Percentiles rank a stretch among this genome's conserved stretches.
Conservation (phyloP, 2,888 invertebrate genomes). For the Pseudococcus longispinus region DNA sequence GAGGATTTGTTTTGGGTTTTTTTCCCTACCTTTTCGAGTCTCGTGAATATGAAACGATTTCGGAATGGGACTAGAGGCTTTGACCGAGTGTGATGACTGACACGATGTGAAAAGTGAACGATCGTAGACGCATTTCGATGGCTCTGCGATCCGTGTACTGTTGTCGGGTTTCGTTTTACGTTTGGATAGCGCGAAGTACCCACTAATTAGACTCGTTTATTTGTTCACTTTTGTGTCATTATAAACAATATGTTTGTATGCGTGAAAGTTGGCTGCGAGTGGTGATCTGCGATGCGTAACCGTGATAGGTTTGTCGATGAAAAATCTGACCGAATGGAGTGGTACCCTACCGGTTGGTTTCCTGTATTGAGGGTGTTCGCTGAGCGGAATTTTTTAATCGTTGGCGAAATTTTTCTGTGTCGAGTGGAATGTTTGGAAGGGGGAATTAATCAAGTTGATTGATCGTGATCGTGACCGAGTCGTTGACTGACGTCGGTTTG, state of each 20-base stretch:
- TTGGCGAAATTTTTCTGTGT: neutral
- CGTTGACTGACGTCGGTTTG: too few relatives aligned
- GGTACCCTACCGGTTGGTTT: neutral
- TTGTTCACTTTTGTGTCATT: constrained; percentile 21
- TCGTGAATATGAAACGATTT: neutral
- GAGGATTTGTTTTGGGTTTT: neutral
- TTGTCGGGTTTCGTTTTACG: neutral
- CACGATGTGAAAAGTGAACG: constrained; percentile 17
- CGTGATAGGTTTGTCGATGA: neutral
- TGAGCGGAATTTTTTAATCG: neutral
- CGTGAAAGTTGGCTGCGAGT: neutral
- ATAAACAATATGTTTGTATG: constrained; percentile 9
- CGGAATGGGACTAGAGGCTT: neutral
- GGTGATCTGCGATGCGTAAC: neutral
- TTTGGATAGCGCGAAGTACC: neutral
- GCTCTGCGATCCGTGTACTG: neutral
- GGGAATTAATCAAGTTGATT: too few relatives aligned
- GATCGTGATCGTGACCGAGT: too few relatives aligned
- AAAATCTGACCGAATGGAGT: neutral
- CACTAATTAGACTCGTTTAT: constrained; percentile 25
- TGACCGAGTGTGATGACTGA: neutral
- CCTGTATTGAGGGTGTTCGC: neutral
- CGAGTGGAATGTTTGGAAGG: too few relatives aligned
- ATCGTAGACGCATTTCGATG: constrained; percentile 14
- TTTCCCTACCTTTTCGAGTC: neutral